Percentiles rank a stretch among this genome's conserved stretches.
phyloP scores from a whole-genome alignment of 2,797 vertebrate genomes.

The Sebastes vulpes region DNA sequence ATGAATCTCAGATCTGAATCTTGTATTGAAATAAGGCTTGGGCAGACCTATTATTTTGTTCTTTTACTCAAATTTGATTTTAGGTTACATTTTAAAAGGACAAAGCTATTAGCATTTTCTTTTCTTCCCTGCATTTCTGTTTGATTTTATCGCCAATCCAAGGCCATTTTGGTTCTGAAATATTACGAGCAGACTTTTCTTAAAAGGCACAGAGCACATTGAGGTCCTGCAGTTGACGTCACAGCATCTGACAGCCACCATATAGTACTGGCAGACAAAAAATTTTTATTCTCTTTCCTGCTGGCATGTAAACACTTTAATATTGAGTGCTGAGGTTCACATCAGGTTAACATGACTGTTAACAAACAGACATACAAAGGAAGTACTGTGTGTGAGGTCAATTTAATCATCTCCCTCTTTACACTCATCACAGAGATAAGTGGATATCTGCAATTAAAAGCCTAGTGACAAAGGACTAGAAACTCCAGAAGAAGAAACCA shows the following conservation, averaged over 20 bases:
- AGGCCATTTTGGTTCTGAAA: background rate
- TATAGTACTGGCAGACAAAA: background rate
- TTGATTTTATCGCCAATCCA: background rate
- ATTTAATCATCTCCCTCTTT: background rate
- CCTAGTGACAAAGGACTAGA: background rate
- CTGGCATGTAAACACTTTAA: background rate
- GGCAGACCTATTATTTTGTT: background rate
- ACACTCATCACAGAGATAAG: background rate
- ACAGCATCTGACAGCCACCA: background rate
- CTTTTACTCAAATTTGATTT: background rate
- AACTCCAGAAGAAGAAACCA: background rate
- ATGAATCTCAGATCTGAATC: background rate
- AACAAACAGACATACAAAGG: too few relatives aligned
- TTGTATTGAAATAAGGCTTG: background rate
- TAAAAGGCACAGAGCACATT: background rate
- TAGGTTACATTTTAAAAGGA: background rate
- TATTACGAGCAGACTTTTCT: background rate
- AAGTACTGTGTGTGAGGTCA: background rate
- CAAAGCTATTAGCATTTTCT: background rate
- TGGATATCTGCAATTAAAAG: background rate
- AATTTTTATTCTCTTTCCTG: background rate
- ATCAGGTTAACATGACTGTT: background rate
- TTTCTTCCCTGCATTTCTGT: background rate
- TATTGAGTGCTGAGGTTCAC: background rate
- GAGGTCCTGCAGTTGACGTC: background rate